Evolutionary conservation across 2,113 vertebrate species (phyloP), one percentile per base, ranked within the genome.

Genomic region (Tonatia bakeri): DNA sequence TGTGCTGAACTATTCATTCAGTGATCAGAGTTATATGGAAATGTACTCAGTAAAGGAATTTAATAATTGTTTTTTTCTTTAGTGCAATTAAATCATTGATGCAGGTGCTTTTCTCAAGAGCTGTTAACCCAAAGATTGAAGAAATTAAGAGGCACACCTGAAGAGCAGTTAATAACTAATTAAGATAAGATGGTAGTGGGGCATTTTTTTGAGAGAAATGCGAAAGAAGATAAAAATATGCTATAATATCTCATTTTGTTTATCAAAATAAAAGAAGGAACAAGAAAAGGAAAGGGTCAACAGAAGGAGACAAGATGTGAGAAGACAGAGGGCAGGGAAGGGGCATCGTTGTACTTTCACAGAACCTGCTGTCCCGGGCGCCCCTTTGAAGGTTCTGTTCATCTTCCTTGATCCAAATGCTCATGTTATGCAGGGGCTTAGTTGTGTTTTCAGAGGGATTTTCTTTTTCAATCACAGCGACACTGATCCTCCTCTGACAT

Each of bases 131-230:
- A 86, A 36, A 80, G 47, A 94, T 75, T 79, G 38, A 88, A 94
- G 22, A 59, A 94, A 31, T 83, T 92, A 95, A 76, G 28, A 59
- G 31, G 65, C 19, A 75, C 6, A 67, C 70, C 12, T 79, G 61
- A 94, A 94, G 47, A 96, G 4, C 22, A 94, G 26, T 17, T 91
- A 70, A 72, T 92, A 92, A 38, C 40, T 61, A 70, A 72, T 87
- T 93, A 90, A 94, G 33, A 91, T 82, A 77, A 36, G 15, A 33
- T 83, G 54, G 22, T 7, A 1, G 5, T 28, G 33, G 83, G 3
- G 5, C 2, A 33, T 7, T 76, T 50, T 69, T 67, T 28, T 82
- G 89, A 82, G 79, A 79, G 38, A 95, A 88, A 61, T 82, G 52
- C 50, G 65, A 89, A 94, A 69, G 15, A 85, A 47, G 28, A 47